Base-by-base conservation (phyloP, 2,113 vertebrate genomes). In the Redunca redunca region DNA sequence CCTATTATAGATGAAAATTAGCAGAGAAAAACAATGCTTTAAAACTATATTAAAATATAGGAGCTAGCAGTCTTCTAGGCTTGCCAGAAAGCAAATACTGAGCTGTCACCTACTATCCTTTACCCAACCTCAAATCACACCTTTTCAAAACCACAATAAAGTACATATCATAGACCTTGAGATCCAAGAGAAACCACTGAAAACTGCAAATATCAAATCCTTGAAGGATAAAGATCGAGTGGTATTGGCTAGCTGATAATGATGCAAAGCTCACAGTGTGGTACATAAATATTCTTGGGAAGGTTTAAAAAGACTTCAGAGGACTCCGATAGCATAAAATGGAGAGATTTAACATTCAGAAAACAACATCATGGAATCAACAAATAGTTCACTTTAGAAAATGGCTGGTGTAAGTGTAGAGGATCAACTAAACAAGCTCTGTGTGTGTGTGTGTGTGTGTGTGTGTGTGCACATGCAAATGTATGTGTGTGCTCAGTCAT, bases 201-300 rank as follows among this genome's bases (percentile, higher is more conserved):
- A 85, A 80, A 58, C 46, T 90, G 52, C 15, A 46, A 95, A 86
- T 78, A 46, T 67, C 43, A 48, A 92, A 80, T 57, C 40, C 74
- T 89, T 96, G 23, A 92, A 96, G 23, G 52, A 87, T 78, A 97
- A 97, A 93, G 33, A 80, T 96, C 85, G 62, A 40, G 52, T 86
- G 55, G 71, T 87, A 62, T 26, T 80, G 52, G 86, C 36, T 60
- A 52, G 21, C 81, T 88, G 48, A 40, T 46, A 82, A 40, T 60
- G n/a, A 96, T 28, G 43, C 40, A 58, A 55, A 94, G 12, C 50
- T 92, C 23, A 33, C 71, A 57, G 7, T 53, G 21, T 12, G 1
- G 21, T 46, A 25, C 36, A 81, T 43, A 97, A 91, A 80, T 90
- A 96, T 88, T 78, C 67, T 87, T 77, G 43, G 28, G 50, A 91